phyloP scores from a whole-genome alignment of 1,140 invertebrate genomes.

The Pseudoatta argentina region DNA sequence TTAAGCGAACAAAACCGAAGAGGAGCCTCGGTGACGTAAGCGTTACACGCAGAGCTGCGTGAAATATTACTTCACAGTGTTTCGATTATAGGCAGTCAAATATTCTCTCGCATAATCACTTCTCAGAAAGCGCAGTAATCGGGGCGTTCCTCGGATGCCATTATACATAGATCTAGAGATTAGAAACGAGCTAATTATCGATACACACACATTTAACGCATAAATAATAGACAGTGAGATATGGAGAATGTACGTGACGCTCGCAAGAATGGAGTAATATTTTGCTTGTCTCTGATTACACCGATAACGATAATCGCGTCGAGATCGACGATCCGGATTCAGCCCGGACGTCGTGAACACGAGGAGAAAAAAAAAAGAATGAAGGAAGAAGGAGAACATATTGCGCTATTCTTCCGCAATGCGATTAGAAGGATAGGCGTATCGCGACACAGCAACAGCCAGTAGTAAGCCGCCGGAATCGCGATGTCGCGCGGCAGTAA shows the following conservation, averaged over 20 bases:
- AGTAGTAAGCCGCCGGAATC: conserved; percentile 13
- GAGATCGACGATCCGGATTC: conserved; percentile 68
- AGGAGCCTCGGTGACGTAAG: conserved; percentile 34
- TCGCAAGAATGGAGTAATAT: conserved; percentile 59
- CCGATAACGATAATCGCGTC: conserved; percentile 67
- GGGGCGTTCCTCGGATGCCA: neutral
- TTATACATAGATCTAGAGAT: conserved; percentile 58
- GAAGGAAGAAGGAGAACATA: neutral
- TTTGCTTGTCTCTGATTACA: conserved; percentile 58
- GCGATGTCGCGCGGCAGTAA: conserved; percentile 36
- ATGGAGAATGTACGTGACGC: conserved; percentile 29
- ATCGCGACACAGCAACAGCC: conserved; percentile 16
- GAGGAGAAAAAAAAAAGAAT: neutral
- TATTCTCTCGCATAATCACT: conserved; percentile 63
- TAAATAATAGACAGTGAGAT: conserved; percentile 59
- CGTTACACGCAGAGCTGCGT: conserved; percentile 50
- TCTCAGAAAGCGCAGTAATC: conserved; percentile 59
- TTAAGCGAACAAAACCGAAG: conserved; percentile 66
- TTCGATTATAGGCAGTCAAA: conserved; percentile 61
- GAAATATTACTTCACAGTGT: conserved; percentile 62
- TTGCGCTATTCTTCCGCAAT: conserved; percentile 33
- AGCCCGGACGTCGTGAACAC: conserved; percentile 5
- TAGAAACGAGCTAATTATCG: conserved; percentile 50
- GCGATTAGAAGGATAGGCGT: neutral
- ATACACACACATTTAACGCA: conserved; percentile 39